Conservation (phyloP, 2,888 invertebrate species). For the Troides helena region DNA sequence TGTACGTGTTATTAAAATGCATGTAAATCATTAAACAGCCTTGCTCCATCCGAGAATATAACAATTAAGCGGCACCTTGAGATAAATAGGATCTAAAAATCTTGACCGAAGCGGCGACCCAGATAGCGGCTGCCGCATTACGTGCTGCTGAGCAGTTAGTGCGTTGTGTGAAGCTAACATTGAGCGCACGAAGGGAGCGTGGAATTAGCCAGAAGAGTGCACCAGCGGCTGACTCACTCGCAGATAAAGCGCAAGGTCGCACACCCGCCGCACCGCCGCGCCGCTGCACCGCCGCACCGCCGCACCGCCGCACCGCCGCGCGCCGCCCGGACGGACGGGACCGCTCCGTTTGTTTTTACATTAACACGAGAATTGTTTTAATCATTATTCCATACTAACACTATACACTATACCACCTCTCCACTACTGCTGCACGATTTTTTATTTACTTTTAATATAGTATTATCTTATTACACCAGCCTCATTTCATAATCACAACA, state of each 20-base stretch:
- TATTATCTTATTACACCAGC: too few relatives aligned
- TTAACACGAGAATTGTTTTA: constrained; percentile 2
- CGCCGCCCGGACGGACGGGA: constrained; percentile 5
- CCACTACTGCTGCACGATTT: too few relatives aligned
- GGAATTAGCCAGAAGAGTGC: constrained; percentile 50
- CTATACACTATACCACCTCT: too few relatives aligned
- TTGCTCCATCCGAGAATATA: constrained; percentile 2
- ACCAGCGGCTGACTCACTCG: constrained; percentile 55
- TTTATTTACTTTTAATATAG: too few relatives aligned
- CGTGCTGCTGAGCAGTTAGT: constrained; percentile 45
- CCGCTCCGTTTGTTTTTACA: constrained; percentile 15
- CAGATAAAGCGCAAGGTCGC: constrained; percentile 65
- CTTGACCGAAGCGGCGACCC: constrained; percentile 42
- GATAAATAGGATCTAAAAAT: constrained; percentile 13
- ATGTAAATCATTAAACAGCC: neutral
- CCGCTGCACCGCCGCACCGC: too few relatives aligned
- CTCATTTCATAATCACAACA: too few relatives aligned
- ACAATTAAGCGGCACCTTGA: constrained; percentile 15
- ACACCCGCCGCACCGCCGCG: too few relatives aligned
- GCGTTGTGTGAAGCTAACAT: constrained; percentile 40
- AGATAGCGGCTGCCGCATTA: constrained; percentile 32
- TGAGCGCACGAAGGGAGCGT: constrained; percentile 52
- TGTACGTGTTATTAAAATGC: too few relatives aligned
- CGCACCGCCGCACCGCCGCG: neutral
- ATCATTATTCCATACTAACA: too few relatives aligned